A percentile compares a stretch with the other conserved stretches of the same genome.
These are phyloP conservation scores for Tachuris rubrigastra DNA, from an alignment of 2,113 vertebrate genomes.

Conservation along the genomic window DNA sequence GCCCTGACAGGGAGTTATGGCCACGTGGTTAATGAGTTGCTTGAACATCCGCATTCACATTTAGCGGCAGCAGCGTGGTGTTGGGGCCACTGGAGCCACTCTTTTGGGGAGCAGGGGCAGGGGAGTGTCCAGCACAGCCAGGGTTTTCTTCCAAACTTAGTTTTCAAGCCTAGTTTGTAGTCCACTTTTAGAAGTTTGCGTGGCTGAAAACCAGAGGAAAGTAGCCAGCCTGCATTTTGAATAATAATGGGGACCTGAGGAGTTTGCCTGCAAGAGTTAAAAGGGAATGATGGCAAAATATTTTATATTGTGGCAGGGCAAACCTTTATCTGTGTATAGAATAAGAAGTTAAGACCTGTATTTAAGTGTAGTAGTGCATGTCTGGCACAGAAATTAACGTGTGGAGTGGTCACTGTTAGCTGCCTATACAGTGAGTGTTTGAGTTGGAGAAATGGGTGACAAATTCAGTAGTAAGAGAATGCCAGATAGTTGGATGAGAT, in stretches of 20 bases:
- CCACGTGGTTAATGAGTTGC: background rate
- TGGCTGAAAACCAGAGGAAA: background rate
- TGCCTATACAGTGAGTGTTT: background rate
- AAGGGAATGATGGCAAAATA: background rate
- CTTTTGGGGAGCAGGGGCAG: rapidly evolving
- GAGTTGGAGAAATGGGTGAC: background rate
- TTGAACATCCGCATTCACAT: rapidly evolving
- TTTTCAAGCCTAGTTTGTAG: background rate
- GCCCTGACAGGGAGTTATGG: background rate
- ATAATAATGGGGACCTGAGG: background rate
- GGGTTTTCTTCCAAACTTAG: background rate
- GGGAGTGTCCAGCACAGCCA: rapidly evolving
- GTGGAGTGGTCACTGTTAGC: background rate
- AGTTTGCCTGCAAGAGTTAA: background rate
- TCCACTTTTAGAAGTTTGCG: background rate
- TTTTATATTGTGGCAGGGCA: background rate
- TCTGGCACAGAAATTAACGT: background rate
- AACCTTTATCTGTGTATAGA: background rate
- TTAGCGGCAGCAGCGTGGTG: rapidly evolving
- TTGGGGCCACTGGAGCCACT: rapidly evolving
- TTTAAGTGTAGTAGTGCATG: background rate
- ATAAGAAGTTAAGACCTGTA: background rate
- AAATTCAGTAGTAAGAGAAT: background rate
- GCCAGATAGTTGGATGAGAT: background rate
- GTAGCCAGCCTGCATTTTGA: background rate